Percentiles rank a stretch among this genome's conserved stretches.
These are phyloP conservation scores for Chaetophractus vellerosus DNA, from an alignment of 2,797 vertebrate species.

Conservation along the genomic window DNA sequence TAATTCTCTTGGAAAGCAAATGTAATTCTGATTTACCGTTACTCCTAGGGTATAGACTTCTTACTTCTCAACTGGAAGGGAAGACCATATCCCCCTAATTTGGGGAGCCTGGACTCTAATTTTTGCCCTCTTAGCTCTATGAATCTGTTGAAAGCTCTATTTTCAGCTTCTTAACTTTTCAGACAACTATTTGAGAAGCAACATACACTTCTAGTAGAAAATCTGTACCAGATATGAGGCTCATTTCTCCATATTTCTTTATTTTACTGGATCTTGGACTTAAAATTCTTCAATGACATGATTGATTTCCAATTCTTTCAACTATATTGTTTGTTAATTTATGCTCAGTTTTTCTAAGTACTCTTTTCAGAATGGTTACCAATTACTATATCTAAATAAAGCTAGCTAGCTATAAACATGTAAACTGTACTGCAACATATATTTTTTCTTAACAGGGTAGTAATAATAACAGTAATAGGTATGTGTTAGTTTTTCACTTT, in stretches of 20 bases:
- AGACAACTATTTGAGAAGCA: neutral
- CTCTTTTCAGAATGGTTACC: neutral
- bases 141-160: neutral
- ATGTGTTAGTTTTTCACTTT: neutral
- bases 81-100: neutral
- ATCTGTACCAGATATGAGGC: fast-evolving
- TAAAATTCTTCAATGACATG: neutral
- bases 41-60: neutral
- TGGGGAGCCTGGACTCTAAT: neutral
- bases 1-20: conserved; percentile 42
- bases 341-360: neutral
- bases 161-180: neutral
- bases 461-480: neutral
- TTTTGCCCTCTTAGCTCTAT: neutral
- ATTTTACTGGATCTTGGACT: neutral
- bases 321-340: neutral
- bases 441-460: neutral
- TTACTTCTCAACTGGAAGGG: conserved; percentile 43
- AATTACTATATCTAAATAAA: neutral
- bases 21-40: neutral
- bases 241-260: conserved; percentile 10
- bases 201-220: neutral
- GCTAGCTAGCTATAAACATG: neutral
- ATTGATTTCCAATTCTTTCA: neutral
- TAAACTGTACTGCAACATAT: neutral